Percentiles rank a stretch among this genome's conserved stretches.
Evolutionary conservation across 1,140 invertebrate genomes (phyloP).

Genomic region (Popillia japonica): DNA sequence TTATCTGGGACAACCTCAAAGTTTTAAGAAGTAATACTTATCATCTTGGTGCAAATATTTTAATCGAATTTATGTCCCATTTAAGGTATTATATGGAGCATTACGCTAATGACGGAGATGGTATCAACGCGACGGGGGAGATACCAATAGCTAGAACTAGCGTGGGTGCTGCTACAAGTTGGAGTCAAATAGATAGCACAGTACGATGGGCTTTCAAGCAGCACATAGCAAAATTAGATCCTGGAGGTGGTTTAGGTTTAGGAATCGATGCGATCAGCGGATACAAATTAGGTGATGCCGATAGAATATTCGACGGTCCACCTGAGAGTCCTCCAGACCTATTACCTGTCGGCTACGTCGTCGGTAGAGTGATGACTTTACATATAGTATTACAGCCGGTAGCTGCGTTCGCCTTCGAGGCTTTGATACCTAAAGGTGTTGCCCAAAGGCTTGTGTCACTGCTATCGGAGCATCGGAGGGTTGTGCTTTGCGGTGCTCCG

Average conservation of each 20-base stretch:
- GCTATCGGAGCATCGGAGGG: constrained; percentile 88
- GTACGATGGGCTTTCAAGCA: constrained; percentile 94
- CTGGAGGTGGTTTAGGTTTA: constrained; percentile 88
- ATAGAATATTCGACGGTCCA: constrained; percentile 69
- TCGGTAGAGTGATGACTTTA: constrained; percentile 82
- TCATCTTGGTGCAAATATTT: background rate
- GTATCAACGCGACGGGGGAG: constrained; percentile 65
- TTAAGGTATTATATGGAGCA: constrained; percentile 62
- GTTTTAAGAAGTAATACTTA: constrained; percentile 79
- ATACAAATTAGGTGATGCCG: constrained; percentile 92
- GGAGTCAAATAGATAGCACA: constrained; percentile 92
- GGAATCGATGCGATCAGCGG: constrained; percentile 89
- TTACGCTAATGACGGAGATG: constrained; percentile 63
- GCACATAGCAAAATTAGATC: constrained; percentile 92
- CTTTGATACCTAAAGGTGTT: constrained; percentile 94
- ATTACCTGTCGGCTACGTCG: constrained; percentile 91
- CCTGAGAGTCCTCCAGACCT: constrained; percentile 78
- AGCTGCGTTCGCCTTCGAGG: constrained; percentile 94
- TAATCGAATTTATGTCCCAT: background rate
- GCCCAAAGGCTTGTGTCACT: constrained; percentile 84
- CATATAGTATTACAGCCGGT: constrained; percentile 88
- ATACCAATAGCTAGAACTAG: constrained; percentile 86
- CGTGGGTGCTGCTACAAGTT: constrained; percentile 92
- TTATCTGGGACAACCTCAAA: constrained; percentile 82
- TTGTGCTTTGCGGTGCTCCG: constrained; percentile 95